These are phyloP conservation scores for Scarus forsteni DNA, from an alignment of 2,797 vertebrate genomes.

Conservation along the genomic window DNA sequence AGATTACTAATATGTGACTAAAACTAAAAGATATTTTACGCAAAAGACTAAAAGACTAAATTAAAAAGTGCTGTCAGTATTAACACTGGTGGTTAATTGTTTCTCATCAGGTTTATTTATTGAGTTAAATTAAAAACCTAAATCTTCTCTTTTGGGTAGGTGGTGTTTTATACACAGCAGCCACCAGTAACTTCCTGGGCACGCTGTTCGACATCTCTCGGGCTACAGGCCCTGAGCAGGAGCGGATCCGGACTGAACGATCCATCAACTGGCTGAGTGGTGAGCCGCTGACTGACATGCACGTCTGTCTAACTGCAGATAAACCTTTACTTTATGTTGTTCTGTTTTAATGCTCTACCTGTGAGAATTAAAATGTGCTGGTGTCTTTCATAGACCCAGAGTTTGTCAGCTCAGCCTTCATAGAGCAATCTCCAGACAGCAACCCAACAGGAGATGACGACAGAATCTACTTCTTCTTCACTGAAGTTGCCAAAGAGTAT, in stretches of 20 bases:
- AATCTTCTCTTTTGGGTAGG: conserved; percentile 66
- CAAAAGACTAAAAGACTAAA: too few relatives aligned
- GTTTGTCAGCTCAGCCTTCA: conserved; percentile 88
- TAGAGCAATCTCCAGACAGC: conserved; percentile 78
- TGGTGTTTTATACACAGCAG: conserved; percentile 88
- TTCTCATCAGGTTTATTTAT: too few relatives aligned
- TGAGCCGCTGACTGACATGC: conserved; percentile 64
- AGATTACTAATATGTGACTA: too few relatives aligned
- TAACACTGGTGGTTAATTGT: too few relatives aligned
- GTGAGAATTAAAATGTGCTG: neutral
- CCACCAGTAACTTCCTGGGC: conserved; percentile 91
- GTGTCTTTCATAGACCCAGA: conserved; percentile 83
- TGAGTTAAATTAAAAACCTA: neutral
- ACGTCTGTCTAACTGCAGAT: too few relatives aligned
- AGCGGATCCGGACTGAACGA: conserved; percentile 88
- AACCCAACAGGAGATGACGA: conserved; percentile 81
- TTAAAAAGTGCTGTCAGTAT: too few relatives aligned
- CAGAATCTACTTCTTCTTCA: conserved; percentile 94
- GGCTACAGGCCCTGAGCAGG: conserved; percentile 84
- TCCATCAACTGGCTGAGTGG: conserved; percentile 91
- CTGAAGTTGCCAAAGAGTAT: conserved; percentile 88
- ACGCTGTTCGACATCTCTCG: conserved; percentile 90
- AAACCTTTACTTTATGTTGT: neutral
- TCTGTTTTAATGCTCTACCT: neutral
- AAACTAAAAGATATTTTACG: too few relatives aligned